These are phyloP conservation scores for Echeneis naucrates DNA, from an alignment of 2,797 vertebrate genomes.

Conservation along the genomic window DNA sequence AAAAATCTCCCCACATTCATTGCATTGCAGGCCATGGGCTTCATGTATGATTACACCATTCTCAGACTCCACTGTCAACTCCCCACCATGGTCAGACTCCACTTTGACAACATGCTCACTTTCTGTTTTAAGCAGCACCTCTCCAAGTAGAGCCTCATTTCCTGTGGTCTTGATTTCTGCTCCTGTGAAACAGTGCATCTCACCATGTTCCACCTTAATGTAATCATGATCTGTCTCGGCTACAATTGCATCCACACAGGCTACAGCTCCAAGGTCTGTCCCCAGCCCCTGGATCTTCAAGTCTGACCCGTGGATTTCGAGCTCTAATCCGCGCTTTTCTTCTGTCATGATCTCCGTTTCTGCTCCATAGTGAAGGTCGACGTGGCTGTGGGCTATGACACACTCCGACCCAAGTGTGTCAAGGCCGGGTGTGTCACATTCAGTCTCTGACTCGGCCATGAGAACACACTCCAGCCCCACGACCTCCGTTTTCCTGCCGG, in stretches of 20 bases:
- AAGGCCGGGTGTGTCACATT: conserved; percentile 89
- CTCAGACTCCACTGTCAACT: conserved; percentile 87
- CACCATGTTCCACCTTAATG: conserved; percentile 83
- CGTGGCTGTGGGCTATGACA: conserved; percentile 90
- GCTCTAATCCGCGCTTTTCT: conserved; percentile 85
- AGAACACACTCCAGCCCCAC: conserved; percentile 89
- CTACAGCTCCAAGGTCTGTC: conserved; percentile 80
- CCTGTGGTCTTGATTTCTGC: conserved; percentile 82
- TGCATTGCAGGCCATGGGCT: conserved; percentile 87
- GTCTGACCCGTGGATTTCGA: conserved; percentile 85
- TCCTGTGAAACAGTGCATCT: conserved; percentile 85
- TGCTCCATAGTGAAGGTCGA: conserved; percentile 88
- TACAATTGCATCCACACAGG: conserved; percentile 86
- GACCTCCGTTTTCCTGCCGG: conserved; percentile 86
- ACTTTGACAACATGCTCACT: conserved; percentile 85
- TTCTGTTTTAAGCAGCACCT: conserved; percentile 85
- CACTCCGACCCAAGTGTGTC: conserved; percentile 91
- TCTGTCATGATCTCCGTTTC: conserved; percentile 89
- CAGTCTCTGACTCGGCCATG: conserved; percentile 91
- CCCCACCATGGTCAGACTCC: conserved; percentile 85
- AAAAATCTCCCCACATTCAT: conserved; percentile 87
- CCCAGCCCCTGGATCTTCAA: conserved; percentile 85
- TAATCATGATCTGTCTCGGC: conserved; percentile 88
- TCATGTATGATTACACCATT: conserved; percentile 88
- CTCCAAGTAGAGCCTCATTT: conserved; percentile 82